Conservation (phyloP, 2,113 vertebrate species). For the Corvus hawaiiensis region DNA sequence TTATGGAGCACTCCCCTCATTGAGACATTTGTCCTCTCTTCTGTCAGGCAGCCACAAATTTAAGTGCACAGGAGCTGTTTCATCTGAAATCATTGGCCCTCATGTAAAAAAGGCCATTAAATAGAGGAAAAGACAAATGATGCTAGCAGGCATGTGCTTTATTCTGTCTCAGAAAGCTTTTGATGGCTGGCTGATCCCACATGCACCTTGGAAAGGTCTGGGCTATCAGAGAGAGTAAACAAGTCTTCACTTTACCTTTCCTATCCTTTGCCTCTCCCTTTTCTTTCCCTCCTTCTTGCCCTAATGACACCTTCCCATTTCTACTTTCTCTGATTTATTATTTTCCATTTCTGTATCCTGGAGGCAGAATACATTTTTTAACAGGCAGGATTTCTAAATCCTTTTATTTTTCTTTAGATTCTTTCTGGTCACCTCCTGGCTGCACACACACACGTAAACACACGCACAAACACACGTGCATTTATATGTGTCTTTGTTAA, state of each 20-base stretch:
- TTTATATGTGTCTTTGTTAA: background rate
- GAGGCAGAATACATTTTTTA: slow-evolving; percentile 1
- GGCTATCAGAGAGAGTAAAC: background rate
- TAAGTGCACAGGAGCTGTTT: background rate
- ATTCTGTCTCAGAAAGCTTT: background rate
- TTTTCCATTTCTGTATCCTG: background rate
- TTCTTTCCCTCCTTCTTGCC: background rate
- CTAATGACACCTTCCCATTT: background rate
- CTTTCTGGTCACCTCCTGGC: slow-evolving; percentile 48
- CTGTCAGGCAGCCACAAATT: background rate
- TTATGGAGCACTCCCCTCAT: background rate
- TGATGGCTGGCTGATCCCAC: background rate
- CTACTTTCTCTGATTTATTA: slow-evolving; percentile 29
- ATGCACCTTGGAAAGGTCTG: background rate
- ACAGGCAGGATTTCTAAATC: slow-evolving; percentile 37
- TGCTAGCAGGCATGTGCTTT: background rate
- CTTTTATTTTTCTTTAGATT: slow-evolving; percentile 59
- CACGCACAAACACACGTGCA: background rate
- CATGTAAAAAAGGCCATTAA: slow-evolving; percentile 27
- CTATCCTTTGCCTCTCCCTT: background rate
- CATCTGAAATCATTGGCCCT: background rate
- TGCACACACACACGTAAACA: background rate
- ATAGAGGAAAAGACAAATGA: slow-evolving; percentile 1
- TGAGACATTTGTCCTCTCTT: background rate
- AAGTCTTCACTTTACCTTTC: background rate